Base-by-base conservation (phyloP, 1,140 invertebrate genomes). In the Epicauta chinensis region DNA sequence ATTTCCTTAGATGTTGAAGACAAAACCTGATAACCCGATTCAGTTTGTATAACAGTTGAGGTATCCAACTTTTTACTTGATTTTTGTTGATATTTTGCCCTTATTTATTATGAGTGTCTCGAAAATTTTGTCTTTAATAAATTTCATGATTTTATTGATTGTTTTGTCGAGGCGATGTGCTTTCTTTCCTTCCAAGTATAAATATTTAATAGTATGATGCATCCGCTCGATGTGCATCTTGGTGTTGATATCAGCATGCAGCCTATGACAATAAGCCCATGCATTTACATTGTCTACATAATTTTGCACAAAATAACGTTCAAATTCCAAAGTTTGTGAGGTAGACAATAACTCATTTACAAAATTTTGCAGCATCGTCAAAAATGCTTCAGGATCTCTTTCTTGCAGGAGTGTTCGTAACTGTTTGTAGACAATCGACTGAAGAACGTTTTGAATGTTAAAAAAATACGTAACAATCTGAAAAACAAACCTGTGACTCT, bases 191-290 rank as follows among this genome's bases (percentile, higher is more conserved):
- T 42, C 9, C 4, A 58, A 37, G 32, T 54, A 54, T 10, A 57
- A 38, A 40, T 57, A 45, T 34, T 57, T 53, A 5, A 57, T 49
- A 11, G 51, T 53, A n/a, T 29, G 15, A 23, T 57, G 51, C 51
- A 53, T 57, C 3, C 41, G 12, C 16, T 57, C 55, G 10, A 53
- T 12, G 38, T 36, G 17, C 45, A 53, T 53, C 40, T 53, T 57
- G 6, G 51, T 53, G 51, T 57, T 49, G 2, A 53, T 10, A 11
- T 38, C 49, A 17, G 15, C 30, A 5, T 55, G 10, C 23, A 46
- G 23, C 3, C 43, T 9, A 31, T 47, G 39, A 16, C 46, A 54
- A 47, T 54, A 42, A 10, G 51, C 46, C 51, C 52, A 58, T n/a
- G 12, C 1, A 37, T 51, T 14, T 2, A 16, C 9, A 44, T 41